phyloP scores from a whole-genome alignment of 1,140 invertebrate species.

The Bombus superbus region DNA sequence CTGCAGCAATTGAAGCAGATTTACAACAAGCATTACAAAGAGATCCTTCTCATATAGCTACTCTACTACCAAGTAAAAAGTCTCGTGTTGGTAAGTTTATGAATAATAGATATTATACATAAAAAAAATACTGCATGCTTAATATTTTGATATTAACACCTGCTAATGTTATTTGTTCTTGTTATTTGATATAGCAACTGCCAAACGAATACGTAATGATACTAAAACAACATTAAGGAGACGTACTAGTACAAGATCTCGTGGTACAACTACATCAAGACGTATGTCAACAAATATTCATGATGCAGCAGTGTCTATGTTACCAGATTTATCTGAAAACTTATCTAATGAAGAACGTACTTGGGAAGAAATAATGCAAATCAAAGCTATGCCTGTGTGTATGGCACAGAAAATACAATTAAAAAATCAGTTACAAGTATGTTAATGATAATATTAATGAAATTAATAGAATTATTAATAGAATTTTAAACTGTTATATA shows the following conservation, averaged over 20 bases:
- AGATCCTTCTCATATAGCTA: slow-evolving; percentile 89
- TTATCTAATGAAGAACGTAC: slow-evolving; percentile 91
- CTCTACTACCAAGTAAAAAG: slow-evolving; percentile 90
- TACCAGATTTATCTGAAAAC: slow-evolving; percentile 91
- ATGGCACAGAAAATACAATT: slow-evolving; percentile 92
- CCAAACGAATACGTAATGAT: slow-evolving; percentile 82
- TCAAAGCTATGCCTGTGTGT: slow-evolving; percentile 91
- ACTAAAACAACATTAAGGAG: slow-evolving; percentile 83
- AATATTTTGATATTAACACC: neutral
- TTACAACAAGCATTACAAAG: slow-evolving; percentile 86
- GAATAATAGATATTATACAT: neutral
- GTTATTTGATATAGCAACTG: slow-evolving; percentile 78
- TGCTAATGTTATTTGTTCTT: neutral
- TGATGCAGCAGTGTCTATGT: slow-evolving; percentile 89
- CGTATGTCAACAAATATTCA: slow-evolving; percentile 86
- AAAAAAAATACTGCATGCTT: neutral
- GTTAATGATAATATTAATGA: slow-evolving; percentile 7
- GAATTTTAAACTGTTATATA: slow-evolving; percentile 9
- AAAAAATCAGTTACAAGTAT: slow-evolving; percentile 90
- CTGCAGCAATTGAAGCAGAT: slow-evolving; percentile 87
- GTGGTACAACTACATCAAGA: slow-evolving; percentile 85
- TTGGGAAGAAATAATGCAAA: slow-evolving; percentile 94
- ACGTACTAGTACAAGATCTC: slow-evolving; percentile 86
- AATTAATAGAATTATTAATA: neutral
- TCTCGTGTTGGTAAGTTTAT: slow-evolving; percentile 85